Base-by-base conservation (phyloP, 1,140 invertebrate genomes). In the Brachionus paranguensis region DNA sequence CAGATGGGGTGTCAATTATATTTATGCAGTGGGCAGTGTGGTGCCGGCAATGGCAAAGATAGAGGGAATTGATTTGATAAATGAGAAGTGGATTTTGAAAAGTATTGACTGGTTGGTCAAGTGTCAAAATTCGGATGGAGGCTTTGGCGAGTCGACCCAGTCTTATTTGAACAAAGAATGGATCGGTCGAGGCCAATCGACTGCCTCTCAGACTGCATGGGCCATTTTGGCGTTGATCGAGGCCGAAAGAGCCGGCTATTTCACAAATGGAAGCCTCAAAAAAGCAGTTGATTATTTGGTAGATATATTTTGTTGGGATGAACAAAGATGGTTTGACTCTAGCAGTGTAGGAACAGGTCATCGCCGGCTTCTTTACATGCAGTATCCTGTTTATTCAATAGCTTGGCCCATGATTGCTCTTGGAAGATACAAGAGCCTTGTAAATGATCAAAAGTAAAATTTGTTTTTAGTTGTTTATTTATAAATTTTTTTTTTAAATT, bases 311-410 rank as follows among this genome's bases (percentile, higher is more conserved):
- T 55, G n/a, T 60, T 64, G 27, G 47, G 43, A 81, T 1, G 43
- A 81, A n/a, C 12, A 81, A 29, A 55, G 60, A 81, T 81, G 78
- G 78, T 64, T 65, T 33, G 78, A 81, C 20, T 5, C 11, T 2
- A 81, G 78, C 17, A 81, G 78, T 60, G 78, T 81, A 60, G 78
- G 78, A 60, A 81, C 78, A 29, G 78, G 78, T 41, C 78, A 81
- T 81, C 17, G 78, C 0, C 55, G 29, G 45, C 50, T 64, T 43
- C 43, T 81, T 17, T 81, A 81, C 78, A 81, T 81, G 78, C 78
- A 81, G 55, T 81, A 81, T 60, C 78, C 78, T 20, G 78, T 81
- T 43, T 81, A 81, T 14, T 60, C 78, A 24, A 60, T 81, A 17
- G 60, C 78, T 14, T 81, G 78, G 78, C 78, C 78, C 45, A 24